A percentile compares a stretch with the other conserved stretches of the same genome.
Conservation (phyloP, 2,113 vertebrate genomes). For the Sardina pilchardus region DNA sequence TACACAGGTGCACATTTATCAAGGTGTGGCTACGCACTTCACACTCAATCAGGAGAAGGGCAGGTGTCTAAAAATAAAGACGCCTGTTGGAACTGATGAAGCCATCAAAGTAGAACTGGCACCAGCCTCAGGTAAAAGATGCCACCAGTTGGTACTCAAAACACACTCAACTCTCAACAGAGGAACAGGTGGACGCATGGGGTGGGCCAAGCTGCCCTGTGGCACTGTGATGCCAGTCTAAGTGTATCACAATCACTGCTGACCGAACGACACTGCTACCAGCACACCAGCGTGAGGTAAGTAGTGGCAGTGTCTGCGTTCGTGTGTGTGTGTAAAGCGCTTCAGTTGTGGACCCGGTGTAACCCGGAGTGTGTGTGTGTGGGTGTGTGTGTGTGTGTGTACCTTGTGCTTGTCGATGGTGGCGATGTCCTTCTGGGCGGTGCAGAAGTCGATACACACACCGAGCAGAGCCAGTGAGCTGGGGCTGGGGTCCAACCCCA, state of each 20-base stretch:
- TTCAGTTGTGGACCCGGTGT: neutral
- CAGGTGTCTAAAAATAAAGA: no score
- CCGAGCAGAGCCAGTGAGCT: constrained; percentile 81
- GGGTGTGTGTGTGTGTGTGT: neutral
- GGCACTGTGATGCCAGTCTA: no score
- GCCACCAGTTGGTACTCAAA: no score
- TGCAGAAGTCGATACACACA: constrained; percentile 85
- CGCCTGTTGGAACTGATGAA: no score
- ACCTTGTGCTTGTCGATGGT: constrained; percentile 85
- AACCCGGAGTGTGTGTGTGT: neutral
- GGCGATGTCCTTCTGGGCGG: constrained; percentile 79
- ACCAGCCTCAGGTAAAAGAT: no score
- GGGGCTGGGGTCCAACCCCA: constrained; percentile 84
- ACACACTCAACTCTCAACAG: no score
- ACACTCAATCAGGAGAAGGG: neutral
- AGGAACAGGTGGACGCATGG: no score
- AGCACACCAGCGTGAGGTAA: no score
- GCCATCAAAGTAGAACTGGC: no score
- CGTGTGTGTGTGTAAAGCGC: neutral
- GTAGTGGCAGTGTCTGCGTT: neutral
- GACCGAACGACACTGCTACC: no score
- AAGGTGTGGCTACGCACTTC: neutral
- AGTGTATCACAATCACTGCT: no score
- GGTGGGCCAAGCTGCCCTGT: no score
- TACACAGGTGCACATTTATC: neutral